Evolutionary conservation across 30 jellyfish, hydroid and myxozoan species (phyloP).

Genomic region (Turritopsis dohrnii): DNA sequence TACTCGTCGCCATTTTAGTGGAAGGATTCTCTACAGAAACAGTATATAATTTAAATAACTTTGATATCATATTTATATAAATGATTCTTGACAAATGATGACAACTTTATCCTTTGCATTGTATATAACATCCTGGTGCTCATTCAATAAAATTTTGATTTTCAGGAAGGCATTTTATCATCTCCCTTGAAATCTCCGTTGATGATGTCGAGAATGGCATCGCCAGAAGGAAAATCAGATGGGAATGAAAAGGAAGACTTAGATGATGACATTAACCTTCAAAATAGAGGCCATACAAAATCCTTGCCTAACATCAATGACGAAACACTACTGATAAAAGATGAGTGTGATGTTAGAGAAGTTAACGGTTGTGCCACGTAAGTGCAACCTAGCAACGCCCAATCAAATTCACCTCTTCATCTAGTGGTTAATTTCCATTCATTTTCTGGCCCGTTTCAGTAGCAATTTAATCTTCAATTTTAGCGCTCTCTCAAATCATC

Average conservation of each 20-base stretch:
- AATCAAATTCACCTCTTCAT: too few species aligned
- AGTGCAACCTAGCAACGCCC: neutral
- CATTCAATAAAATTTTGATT: neutral
- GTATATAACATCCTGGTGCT: neutral
- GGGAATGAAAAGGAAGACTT: neutral
- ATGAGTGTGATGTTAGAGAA: neutral
- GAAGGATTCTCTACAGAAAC: slow-evolving; percentile 99
- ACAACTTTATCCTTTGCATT: too few species aligned
- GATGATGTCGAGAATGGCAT: neutral
- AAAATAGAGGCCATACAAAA: neutral
- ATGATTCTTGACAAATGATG: too few species aligned
- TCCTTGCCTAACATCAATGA: slow-evolving; percentile 20
- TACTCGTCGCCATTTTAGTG: slow-evolving; percentile 95
- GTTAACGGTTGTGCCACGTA: neutral
- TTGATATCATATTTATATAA: too few species aligned
- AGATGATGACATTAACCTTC: neutral
- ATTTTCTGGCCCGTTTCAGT: neutral
- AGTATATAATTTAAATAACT: slow-evolving; percentile 29
- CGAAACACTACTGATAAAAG: neutral
- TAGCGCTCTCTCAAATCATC: neutral
- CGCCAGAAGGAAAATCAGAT: neutral
- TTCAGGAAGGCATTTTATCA: slow-evolving; percentile 35
- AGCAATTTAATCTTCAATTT: neutral
- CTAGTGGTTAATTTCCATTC: too few species aligned
- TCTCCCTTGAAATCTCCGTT: slow-evolving; percentile 23